These are phyloP conservation scores for Ivindomyrus marchei DNA, from an alignment of 2,113 vertebrate genomes.

Conservation along the genomic window DNA sequence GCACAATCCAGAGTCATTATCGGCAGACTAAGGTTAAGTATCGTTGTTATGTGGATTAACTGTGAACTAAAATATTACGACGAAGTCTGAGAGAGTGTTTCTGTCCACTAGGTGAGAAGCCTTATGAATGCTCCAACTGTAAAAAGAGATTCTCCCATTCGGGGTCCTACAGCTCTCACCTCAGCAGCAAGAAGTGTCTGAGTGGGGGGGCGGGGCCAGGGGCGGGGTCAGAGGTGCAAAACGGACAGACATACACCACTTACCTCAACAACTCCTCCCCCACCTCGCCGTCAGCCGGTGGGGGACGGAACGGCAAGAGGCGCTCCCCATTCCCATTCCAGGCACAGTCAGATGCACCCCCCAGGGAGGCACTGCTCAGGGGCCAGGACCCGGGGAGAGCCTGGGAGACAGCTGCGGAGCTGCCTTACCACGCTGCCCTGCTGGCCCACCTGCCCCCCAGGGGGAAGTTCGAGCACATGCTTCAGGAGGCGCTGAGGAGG, in stretches of 20 bases:
- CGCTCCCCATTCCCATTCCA: constrained; percentile 37
- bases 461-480: constrained; percentile 59
- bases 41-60: background rate
- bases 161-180: constrained; percentile 73
- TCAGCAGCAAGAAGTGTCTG: constrained; percentile 74
- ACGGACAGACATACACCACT: constrained; percentile 47
- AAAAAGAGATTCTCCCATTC: constrained; percentile 75
- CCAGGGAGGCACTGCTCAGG: constrained; percentile 28
- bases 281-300: constrained; percentile 47
- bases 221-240: constrained; percentile 38
- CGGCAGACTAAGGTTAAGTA: background rate
- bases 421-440: constrained; percentile 44
- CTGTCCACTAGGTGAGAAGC: constrained; percentile 64
- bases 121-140: constrained; percentile 71
- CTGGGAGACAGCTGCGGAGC: constrained; percentile 50
- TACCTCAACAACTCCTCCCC: constrained; percentile 48
- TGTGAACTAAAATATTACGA: background rate
- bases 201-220: constrained; percentile 37
- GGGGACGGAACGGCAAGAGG: constrained; percentile 46
- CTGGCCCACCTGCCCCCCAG: constrained; percentile 55
- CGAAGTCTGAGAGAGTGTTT: background rate
- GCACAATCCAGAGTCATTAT: background rate
- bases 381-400: constrained; percentile 34
- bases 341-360: constrained; percentile 27
- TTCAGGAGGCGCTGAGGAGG: constrained; percentile 60